phyloP scores from a whole-genome alignment of 1,140 invertebrate species.

The Pseudomyrmex flavicornis region DNA sequence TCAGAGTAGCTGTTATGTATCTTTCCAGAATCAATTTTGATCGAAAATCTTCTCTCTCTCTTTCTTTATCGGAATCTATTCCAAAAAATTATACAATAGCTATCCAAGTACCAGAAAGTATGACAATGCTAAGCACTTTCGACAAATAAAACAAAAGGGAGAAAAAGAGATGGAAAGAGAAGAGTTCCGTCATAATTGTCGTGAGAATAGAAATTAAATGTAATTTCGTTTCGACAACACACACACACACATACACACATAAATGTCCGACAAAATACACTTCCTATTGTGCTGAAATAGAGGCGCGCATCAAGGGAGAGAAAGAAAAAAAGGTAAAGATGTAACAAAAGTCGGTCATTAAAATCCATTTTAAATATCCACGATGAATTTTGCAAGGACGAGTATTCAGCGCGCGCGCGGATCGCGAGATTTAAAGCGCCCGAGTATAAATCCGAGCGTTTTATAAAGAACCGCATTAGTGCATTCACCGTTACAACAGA shows the following conservation, averaged over 20 bases:
- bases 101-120: background rate
- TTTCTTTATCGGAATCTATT: background rate
- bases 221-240: too few relatives aligned
- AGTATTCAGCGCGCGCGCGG: background rate
- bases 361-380: slow-evolving; percentile 6
- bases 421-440: slow-evolving; percentile 19
- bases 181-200: background rate
- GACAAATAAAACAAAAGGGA: background rate
- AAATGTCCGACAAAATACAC: background rate
- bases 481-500: slow-evolving; percentile 32
- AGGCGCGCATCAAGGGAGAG: background rate
- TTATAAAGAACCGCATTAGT: slow-evolving; percentile 37
- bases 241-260: too few relatives aligned
- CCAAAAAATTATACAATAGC: background rate
- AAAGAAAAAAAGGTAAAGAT: background rate
- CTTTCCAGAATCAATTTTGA: background rate
- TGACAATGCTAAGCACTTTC: background rate
- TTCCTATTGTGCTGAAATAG: slow-evolving; percentile 6
- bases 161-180: background rate
- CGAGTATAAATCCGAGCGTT: slow-evolving; percentile 24
- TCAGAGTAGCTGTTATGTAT: too few relatives aligned
- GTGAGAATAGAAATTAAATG: background rate
- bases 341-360: slow-evolving; percentile 7
- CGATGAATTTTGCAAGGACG: background rate
- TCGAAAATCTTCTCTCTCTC: background rate